phyloP scores from a whole-genome alignment of 92 coral and sea anemone genomes.

The Diadumene lineata region DNA sequence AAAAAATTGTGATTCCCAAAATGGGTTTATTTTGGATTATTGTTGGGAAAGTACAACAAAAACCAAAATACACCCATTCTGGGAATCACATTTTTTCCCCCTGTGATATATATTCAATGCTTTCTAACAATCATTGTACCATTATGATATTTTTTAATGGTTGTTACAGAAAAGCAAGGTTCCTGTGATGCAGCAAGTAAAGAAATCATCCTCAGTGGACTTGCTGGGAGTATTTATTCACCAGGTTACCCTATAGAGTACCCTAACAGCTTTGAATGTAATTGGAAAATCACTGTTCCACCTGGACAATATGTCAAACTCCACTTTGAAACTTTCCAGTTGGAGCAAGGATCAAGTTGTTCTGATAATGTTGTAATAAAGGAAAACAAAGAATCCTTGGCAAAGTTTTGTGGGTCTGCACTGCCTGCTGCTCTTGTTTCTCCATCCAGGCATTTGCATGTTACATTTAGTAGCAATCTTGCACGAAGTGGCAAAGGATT shows the following conservation, averaged over 20 bases:
- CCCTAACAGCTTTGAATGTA: conserved; percentile 32
- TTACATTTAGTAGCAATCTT: conserved; percentile 32
- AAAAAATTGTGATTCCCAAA: too few species aligned
- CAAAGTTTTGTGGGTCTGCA: conserved; percentile 24
- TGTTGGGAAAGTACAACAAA: too few species aligned
- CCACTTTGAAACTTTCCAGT: conserved; percentile 24
- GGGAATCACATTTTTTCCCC: too few species aligned
- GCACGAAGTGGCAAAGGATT: conserved; percentile 36
- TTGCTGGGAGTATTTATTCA: conserved; percentile 33
- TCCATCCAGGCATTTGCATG: conserved; percentile 8
- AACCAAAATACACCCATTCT: too few species aligned
- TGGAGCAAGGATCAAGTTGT: conserved; percentile 21
- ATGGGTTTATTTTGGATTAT: too few species aligned
- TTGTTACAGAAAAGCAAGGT: conserved; percentile 18
- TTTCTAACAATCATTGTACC: too few species aligned
- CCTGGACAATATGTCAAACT: conserved; percentile 22
- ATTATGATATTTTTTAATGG: too few species aligned
- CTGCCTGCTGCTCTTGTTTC: conserved; percentile 14
- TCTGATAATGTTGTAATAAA: conserved; percentile 32
- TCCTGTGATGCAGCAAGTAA: conserved; percentile 29
- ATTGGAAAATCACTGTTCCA: conserved; percentile 36
- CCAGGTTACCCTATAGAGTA: conserved; percentile 39
- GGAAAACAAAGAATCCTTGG: conserved; percentile 16
- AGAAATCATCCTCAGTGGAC: background rate
- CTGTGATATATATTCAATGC: too few species aligned